Percentiles rank a stretch among this genome's conserved stretches.
Conservation (phyloP, 1,140 invertebrate genomes). For the Steinernema feltiae region DNA sequence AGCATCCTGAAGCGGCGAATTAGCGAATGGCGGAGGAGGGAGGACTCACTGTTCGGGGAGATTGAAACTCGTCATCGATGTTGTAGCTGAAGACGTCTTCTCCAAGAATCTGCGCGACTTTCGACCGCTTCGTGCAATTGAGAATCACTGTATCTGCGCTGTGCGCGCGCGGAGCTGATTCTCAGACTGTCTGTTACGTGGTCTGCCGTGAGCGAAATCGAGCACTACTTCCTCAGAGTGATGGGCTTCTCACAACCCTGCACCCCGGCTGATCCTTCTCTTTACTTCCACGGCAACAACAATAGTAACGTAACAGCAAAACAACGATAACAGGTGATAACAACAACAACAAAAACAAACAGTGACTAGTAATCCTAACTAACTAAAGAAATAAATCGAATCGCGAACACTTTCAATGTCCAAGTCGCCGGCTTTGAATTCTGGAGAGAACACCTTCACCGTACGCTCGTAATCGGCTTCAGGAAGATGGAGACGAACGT, state of each 20-base stretch:
- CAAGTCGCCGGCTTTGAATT: slow-evolving; percentile 40
- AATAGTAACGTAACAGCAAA: neutral
- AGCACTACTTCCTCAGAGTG: neutral
- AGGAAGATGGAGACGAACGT: slow-evolving; percentile 23
- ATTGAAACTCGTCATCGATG: too few species aligned
- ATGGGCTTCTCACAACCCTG: neutral
- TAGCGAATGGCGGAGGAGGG: too few species aligned
- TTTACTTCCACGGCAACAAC: neutral
- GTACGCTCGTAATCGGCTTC: slow-evolving; percentile 20
- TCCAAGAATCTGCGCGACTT: too few species aligned
- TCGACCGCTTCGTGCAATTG: too few species aligned
- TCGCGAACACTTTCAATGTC: slow-evolving; percentile 46
- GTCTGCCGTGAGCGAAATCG: too few species aligned
- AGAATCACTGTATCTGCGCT: too few species aligned
- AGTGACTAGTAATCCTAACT: neutral
- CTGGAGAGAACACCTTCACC: slow-evolving; percentile 36
- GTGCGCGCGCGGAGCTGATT: too few species aligned
- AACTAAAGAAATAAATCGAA: slow-evolving; percentile 52
- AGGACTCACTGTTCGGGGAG: too few species aligned
- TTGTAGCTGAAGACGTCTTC: too few species aligned
- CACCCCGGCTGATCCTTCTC: too few species aligned
- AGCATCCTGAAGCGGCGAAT: too few species aligned
- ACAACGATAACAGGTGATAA: neutral
- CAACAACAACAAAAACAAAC: neutral
- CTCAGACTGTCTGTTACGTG: too few species aligned